Base-by-base conservation (phyloP, 2,113 vertebrate species). In the Labeo rohita region DNA sequence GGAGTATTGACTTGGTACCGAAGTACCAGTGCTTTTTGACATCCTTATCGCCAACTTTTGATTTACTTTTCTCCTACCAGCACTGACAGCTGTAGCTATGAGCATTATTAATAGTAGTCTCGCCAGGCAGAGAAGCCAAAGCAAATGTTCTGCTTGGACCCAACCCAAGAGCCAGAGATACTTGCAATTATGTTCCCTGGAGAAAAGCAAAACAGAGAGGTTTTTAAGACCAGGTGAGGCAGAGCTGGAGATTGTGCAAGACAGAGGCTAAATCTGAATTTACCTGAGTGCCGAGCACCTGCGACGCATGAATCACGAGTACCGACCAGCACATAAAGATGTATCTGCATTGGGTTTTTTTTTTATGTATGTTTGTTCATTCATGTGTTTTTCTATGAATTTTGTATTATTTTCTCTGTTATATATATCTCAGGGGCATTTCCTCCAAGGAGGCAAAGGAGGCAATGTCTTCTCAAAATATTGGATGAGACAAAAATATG, bases 71-170 rank as follows among this genome's bases (percentile, higher is more conserved):
- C 10, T 88, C 87, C 13, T 91, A 86, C 90, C 89, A 89, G 86
- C 90, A 91, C 91, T 93, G 92, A 93, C 89, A 89, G 89, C 92
- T 92, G 91, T 89, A 90, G 86, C 82, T 83, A 77, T 85, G 49
- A 88, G 61, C 68, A 82, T 90, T 90, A 92, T 92, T 80, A 87
- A 91, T 87, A 84, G 87, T 93, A 90, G 89, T 85, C 85, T 74
- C 56, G 73, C 70, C 7, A 49, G 54, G 80, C 80, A 87, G 87
- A 83, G 84, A 85, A 89, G 86, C 89, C 89, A 89, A 84, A 84
- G 84, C 88, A 89, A 93, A 90, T 90, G 87, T 90, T 86, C 88
- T 66, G 61, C 80, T 85, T 89, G 90, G 90, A 92, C 80, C 15
- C 61, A 65, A 65, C 88, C 91, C 91, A 91, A 90, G 21, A 88